Conservation (phyloP, 2,888 invertebrate species). For the Platerodrilus igneus region DNA sequence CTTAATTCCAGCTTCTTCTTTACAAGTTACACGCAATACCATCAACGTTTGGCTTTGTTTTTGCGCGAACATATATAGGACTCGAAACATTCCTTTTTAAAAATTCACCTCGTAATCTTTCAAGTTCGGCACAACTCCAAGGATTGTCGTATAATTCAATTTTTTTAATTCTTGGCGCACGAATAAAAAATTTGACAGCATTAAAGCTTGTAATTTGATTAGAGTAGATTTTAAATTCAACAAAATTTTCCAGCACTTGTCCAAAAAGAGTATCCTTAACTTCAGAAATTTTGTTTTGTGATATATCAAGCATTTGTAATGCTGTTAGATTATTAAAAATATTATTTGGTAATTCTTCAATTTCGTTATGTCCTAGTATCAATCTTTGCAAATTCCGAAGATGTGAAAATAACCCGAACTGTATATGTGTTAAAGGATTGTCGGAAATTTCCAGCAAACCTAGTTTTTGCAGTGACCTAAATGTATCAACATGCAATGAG, state of each 20-base stretch:
- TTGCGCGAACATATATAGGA: neutral
- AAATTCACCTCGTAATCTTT: conserved; percentile 5
- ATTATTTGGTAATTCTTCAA: conserved; percentile 3
- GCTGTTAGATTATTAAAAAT: conserved; percentile 3
- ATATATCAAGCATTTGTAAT: neutral
- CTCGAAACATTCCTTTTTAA: conserved; percentile 1
- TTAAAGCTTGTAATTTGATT: conserved; percentile 1
- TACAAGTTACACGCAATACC: too few species aligned
- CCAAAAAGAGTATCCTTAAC: conserved; percentile 3
- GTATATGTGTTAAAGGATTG: conserved; percentile 58
- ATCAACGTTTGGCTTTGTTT: neutral
- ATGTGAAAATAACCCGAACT: conserved; percentile 1
- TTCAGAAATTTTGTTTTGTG: neutral
- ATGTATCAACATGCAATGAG: conserved; percentile 56
- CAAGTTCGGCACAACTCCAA: conserved; percentile 5
- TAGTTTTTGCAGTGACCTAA: conserved; percentile 57
- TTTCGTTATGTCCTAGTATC: neutral
- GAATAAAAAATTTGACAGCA: neutral
- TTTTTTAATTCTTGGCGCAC: neutral
- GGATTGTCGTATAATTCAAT: conserved; percentile 3
- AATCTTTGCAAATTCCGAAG: conserved; percentile 2
- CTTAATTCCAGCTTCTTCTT: too few species aligned
- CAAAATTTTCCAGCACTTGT: conserved; percentile 4
- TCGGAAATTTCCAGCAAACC: conserved; percentile 63
- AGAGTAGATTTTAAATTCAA: neutral